Evolutionary conservation across 2,797 vertebrate species (phyloP).

Genomic region (Amblyraja radiata): DNA sequence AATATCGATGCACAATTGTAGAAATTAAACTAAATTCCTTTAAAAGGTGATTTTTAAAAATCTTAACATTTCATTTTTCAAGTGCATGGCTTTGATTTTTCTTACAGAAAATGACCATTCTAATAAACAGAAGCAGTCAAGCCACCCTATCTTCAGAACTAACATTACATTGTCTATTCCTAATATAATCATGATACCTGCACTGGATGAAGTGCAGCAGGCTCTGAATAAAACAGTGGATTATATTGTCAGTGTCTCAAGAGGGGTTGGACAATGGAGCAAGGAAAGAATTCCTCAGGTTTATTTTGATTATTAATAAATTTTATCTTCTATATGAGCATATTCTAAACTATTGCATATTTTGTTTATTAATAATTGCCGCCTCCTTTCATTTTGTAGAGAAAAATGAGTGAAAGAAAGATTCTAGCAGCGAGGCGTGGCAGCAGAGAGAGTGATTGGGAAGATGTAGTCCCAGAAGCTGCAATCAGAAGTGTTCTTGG

Average conservation of each 20-base stretch:
- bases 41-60: not conserved
- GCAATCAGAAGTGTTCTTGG: conserved; percentile 61
- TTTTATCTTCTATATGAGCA: not conserved
- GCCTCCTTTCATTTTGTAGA: conserved; percentile 53
- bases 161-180: conserved; percentile 74
- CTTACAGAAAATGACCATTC: conserved; percentile 56
- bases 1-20: not conserved
- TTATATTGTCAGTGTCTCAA: conserved; percentile 70
- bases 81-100: not conserved
- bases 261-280: conserved; percentile 82
- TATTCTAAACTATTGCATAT: conserved; percentile 5
- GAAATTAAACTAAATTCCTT: not conserved
- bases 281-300: conserved; percentile 76
- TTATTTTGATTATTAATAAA: conserved; percentile 40
- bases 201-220: conserved; percentile 84
- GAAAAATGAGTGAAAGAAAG: conserved; percentile 65
- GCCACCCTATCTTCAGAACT: conserved; percentile 71
- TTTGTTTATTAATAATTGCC: not conserved
- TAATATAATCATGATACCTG: conserved; percentile 70
- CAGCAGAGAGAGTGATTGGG: conserved; percentile 68
- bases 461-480: conserved; percentile 56
- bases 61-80: not conserved
- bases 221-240: conserved; percentile 73
- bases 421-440: conserved; percentile 55
- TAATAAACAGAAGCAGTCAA: conserved; percentile 52